Evolutionary conservation across 2,113 vertebrate genomes (phyloP).

Genomic region (Rhadina sibilatrix): DNA sequence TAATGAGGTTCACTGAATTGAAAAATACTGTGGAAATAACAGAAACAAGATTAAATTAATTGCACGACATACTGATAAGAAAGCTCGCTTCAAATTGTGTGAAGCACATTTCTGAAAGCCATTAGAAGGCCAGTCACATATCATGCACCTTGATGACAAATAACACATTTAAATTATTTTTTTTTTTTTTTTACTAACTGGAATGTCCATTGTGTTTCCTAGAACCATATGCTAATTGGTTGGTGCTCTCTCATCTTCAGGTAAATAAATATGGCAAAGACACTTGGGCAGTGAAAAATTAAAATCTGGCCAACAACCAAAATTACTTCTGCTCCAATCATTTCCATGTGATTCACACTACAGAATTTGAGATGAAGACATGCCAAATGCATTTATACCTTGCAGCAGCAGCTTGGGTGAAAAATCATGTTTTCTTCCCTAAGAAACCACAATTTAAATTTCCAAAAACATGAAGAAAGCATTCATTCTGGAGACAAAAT

Average conservation of each 20-base stretch:
- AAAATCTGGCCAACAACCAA: not conserved
- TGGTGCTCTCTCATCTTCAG: not conserved
- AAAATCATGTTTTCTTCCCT: not conserved
- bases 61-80: slow-evolving; percentile 78
- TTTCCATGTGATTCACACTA: not conserved
- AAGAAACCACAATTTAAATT: not conserved
- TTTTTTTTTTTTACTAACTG: slow-evolving; percentile 17
- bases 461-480: not conserved
- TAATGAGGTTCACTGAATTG: slow-evolving; percentile 77
- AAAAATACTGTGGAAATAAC: slow-evolving; percentile 79
- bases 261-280: slow-evolving; percentile 26
- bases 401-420: not conserved
- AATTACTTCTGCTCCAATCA: not conserved
- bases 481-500: not conserved
- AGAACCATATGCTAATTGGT: not conserved
- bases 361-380: not conserved
- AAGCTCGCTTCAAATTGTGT: slow-evolving; percentile 54
- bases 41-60: slow-evolving; percentile 85
- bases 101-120: slow-evolving; percentile 44
- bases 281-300: not conserved
- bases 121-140: slow-evolving; percentile 31
- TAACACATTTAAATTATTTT: not conserved
- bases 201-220: not conserved
- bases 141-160: slow-evolving; percentile 44
- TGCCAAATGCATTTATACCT: not conserved